A percentile compares a stretch with the other conserved stretches of the same genome.
Conservation (phyloP, 2,888 invertebrate genomes). For the Drosophila villosipedis region DNA sequence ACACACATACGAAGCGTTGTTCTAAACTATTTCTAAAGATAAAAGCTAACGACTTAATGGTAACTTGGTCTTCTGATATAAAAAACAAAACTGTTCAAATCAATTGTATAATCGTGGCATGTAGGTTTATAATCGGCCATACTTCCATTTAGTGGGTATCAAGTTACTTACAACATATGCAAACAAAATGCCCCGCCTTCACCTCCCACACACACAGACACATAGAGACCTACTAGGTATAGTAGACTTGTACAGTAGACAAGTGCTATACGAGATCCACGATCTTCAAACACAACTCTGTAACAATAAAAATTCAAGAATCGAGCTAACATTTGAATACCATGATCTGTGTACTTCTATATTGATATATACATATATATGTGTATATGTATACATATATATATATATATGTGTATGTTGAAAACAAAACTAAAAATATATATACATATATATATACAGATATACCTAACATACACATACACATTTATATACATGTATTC, state of each 20-base stretch:
- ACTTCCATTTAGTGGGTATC: conserved; percentile 56
- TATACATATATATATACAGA: conserved; percentile 4
- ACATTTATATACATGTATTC: conserved; percentile 74
- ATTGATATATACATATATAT: conserved; percentile 10
- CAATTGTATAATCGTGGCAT: conserved; percentile 53
- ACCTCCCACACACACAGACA: conserved; percentile 39
- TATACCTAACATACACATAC: conserved; percentile 44
- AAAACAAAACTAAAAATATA: conserved; percentile 9
- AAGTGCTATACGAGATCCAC: conserved; percentile 42
- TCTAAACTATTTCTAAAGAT: conserved; percentile 67
- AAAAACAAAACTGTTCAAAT: conserved; percentile 33
- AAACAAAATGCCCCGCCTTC: conserved; percentile 9
- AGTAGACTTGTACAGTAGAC: not conserved
- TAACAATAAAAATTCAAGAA: conserved; percentile 51
- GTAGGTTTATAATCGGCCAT: conserved; percentile 43
- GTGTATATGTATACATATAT: not conserved
- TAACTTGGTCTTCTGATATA: conserved; percentile 75
- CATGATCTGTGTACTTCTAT: conserved; percentile 16
- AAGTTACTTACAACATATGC: conserved; percentile 45
- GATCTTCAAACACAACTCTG: conserved; percentile 40
- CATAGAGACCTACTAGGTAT: conserved; percentile 64
- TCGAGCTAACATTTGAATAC: conserved; percentile 48
- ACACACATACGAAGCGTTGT: conserved; percentile 42
- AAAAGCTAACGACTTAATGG: conserved; percentile 76
- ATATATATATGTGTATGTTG: not conserved